Evolutionary conservation across 2,797 vertebrate genomes (phyloP), one percentile per base, ranked within the genome.

Genomic region (Fistularia tabacaria): DNA sequence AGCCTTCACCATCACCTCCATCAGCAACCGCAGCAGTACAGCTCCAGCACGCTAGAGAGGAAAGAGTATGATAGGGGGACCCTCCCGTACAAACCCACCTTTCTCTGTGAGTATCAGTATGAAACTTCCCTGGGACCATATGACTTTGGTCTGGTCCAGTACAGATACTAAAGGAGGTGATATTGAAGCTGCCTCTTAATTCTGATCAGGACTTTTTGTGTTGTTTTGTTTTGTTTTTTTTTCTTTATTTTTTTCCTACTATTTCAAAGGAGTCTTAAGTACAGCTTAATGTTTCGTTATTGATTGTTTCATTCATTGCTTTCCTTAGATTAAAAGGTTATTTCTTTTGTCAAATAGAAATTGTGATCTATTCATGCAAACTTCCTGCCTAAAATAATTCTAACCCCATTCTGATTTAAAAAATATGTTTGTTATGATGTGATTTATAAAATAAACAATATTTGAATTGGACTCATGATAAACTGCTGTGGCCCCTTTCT

Each of bases 91-190:
- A 97, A 95, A 94, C 92, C 95, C 88, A 95, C 94, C 49, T 97
- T 98, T 93, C 92, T 96, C 92, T 97, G 96, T 98, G 95, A 99
- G 97, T 99, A 95, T 89, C 85, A 88, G 83, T 89, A 87, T 76
- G 76, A 89, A 80, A 86, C 58, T 42, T 88, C 87, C 46, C 71
- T 87, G 69, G 85, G 84, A 82, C 86, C 87, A 39, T 81, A 80
- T 47, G 80, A 86, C 83, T 88, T 89, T 15, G 62, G 82, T 82
- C 80, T 75, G 83, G 85, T 82, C 79, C 87, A 85, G 76, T 79
- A 86, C 71, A 74, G 73, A 79, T 85, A 84, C 78, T 88, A 80
- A 68, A 73, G 62, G 57, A 76, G 71, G 71, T 57, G 65, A 71
- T 51, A 0, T 42, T 76, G 40, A 76, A 71, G 71, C 52, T 60